Evolutionary conservation across 2,797 vertebrate species (phyloP).

Genomic region (Enteromius afrohamiltoni): DNA sequence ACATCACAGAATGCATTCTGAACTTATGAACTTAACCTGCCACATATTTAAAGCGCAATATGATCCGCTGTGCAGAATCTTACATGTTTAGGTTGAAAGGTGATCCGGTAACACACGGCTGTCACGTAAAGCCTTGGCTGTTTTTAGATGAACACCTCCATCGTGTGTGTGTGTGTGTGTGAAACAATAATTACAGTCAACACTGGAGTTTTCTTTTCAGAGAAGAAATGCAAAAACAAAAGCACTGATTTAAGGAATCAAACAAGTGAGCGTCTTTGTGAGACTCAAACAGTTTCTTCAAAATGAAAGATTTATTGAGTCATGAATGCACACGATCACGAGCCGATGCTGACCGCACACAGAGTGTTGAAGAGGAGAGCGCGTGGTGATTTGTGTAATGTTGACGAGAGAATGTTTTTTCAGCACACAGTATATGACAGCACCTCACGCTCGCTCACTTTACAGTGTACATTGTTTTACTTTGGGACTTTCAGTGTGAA

Average conservation of each 20-base stretch:
- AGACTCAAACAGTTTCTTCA: too few species aligned
- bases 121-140: background rate
- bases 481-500: too few species aligned
- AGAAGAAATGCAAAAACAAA: background rate
- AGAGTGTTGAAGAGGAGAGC: too few species aligned
- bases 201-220: background rate
- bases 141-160: background rate
- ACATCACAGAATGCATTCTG: slow-evolving; percentile 12
- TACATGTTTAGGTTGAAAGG: background rate
- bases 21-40: background rate
- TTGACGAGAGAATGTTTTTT: too few species aligned
- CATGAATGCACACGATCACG: background rate
- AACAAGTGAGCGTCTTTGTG: too few species aligned
- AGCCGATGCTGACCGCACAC: too few species aligned
- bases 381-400: too few species aligned
- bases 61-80: background rate
- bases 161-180: background rate
- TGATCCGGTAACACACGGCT: background rate
- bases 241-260: background rate
- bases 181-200: background rate
- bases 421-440: too few species aligned
- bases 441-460: too few species aligned
- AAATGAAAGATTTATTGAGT: background rate
- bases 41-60: background rate
- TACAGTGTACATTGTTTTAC: too few species aligned